Percentiles rank a stretch among this genome's conserved stretches.
Evolutionary conservation across 2,113 vertebrate species (phyloP).

Genomic region (Macquaria australasica): DNA sequence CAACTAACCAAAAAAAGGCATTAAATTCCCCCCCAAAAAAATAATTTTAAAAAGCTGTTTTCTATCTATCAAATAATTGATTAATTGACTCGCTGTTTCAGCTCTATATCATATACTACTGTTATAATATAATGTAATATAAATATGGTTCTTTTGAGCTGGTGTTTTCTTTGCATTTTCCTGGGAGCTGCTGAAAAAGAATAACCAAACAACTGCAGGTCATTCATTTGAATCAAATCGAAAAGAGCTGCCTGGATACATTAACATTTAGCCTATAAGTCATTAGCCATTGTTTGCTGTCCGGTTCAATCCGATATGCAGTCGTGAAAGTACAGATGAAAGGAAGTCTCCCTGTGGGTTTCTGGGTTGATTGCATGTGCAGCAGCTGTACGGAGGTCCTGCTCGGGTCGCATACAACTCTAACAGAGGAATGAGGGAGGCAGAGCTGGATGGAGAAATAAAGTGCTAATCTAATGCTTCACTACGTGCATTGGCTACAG

Average conservation of each 20-base stretch:
- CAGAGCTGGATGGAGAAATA: slow-evolving; percentile 31
- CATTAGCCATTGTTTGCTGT: slow-evolving; percentile 9
- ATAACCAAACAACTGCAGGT: slow-evolving; percentile 26
- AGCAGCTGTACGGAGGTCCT: slow-evolving; percentile 24
- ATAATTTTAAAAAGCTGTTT: neutral
- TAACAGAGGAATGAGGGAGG: slow-evolving; percentile 21
- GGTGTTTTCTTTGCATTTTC: neutral
- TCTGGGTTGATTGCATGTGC: slow-evolving; percentile 31
- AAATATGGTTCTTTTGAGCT: neutral
- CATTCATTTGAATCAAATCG: neutral
- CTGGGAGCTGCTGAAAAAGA: neutral
- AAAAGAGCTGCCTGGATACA: slow-evolving; percentile 1
- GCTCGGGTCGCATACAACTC: slow-evolving; percentile 28
- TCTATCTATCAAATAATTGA: neutral
- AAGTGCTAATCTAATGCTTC: slow-evolving; percentile 61
- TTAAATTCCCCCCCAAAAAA: neutral
- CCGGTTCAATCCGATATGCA: neutral
- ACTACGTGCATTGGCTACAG: slow-evolving; percentile 42
- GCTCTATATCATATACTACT: neutral
- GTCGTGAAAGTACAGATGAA: slow-evolving; percentile 39
- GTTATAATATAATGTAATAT: neutral
- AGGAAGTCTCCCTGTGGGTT: slow-evolving; percentile 15
- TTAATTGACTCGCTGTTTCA: neutral
- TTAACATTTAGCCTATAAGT: slow-evolving; percentile 25
- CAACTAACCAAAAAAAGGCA: neutral